phyloP scores from a whole-genome alignment of 2,888 invertebrate species.

The Andrena fulva region DNA sequence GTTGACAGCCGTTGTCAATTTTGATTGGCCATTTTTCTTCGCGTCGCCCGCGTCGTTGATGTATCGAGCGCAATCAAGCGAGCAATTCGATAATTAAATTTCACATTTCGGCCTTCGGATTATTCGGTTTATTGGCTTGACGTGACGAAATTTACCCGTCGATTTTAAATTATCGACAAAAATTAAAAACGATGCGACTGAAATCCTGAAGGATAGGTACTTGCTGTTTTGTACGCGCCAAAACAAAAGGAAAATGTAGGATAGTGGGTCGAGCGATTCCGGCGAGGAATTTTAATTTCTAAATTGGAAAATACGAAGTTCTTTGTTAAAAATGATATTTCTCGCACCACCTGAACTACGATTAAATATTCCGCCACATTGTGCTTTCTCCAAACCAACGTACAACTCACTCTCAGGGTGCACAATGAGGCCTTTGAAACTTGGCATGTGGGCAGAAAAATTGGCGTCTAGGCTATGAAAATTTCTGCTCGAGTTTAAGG shows the following conservation, averaged over 20 bases:
- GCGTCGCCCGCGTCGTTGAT: background rate
- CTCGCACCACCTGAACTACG: too few species aligned
- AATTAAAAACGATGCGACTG: background rate
- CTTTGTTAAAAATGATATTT: background rate
- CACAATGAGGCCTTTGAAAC: too few species aligned
- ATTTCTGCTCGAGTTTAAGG: too few species aligned
- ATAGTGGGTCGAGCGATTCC: background rate
- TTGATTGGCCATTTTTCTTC: constrained; percentile 1
- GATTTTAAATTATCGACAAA: constrained; percentile 15
- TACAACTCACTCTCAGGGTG: too few species aligned
- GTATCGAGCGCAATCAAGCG: constrained; percentile 14
- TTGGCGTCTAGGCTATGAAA: too few species aligned
- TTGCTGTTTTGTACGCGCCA: background rate
- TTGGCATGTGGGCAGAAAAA: too few species aligned
- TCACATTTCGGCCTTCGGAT: constrained; percentile 8
- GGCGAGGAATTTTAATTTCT: background rate
- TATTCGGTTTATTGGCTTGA: constrained; percentile 14
- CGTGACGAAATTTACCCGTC: constrained; percentile 16
- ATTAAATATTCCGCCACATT: too few species aligned
- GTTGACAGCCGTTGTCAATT: constrained; percentile 5
- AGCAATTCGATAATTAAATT: constrained; percentile 27
- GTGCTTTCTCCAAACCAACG: too few species aligned
- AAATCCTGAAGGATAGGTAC: background rate
- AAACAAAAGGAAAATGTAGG: background rate
- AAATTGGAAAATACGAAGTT: background rate